Conservation (phyloP, 2,113 vertebrate genomes). For the Caretta caretta region DNA sequence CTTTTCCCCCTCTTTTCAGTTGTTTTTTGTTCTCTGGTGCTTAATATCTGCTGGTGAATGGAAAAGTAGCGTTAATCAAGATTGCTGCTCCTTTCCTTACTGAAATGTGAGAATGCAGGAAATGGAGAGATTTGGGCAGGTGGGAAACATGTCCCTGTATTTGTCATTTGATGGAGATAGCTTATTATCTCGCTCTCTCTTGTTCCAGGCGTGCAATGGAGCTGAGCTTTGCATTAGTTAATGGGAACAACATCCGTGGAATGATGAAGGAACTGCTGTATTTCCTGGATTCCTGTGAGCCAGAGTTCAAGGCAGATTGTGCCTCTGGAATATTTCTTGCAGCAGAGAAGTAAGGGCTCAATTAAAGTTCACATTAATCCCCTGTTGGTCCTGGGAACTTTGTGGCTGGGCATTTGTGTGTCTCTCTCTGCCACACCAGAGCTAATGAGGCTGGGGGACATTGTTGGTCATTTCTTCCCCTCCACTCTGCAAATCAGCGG, state of each 20-base stretch:
- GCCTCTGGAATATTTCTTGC: conserved; percentile 98
- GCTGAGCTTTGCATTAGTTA: conserved; percentile 97
- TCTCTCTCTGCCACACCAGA: neutral
- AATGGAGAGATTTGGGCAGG: neutral
- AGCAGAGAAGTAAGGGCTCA: conserved; percentile 93
- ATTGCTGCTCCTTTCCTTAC: neutral
- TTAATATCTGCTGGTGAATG: neutral
- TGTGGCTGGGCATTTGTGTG: neutral
- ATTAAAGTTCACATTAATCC: conserved; percentile 13
- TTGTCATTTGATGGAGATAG: neutral
- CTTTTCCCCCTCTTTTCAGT: rapidly evolving
- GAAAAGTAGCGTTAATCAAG: neutral
- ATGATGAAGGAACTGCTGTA: conserved; percentile 99
- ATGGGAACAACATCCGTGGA: conserved; percentile 98
- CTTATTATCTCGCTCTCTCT: neutral
- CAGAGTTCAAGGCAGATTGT: conserved; percentile 99
- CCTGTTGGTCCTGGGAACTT: neutral
- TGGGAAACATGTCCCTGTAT: too few relatives aligned
- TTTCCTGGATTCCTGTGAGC: conserved; percentile 98
- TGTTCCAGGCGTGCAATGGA: conserved; percentile 95
- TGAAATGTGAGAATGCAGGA: neutral
- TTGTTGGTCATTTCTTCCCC: neutral
- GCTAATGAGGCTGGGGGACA: neutral
- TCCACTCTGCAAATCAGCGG: neutral
- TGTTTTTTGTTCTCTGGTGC: neutral